These are phyloP conservation scores for Callocephalon fimbriatum DNA, from an alignment of 2,113 vertebrate genomes.

Conservation along the genomic window DNA sequence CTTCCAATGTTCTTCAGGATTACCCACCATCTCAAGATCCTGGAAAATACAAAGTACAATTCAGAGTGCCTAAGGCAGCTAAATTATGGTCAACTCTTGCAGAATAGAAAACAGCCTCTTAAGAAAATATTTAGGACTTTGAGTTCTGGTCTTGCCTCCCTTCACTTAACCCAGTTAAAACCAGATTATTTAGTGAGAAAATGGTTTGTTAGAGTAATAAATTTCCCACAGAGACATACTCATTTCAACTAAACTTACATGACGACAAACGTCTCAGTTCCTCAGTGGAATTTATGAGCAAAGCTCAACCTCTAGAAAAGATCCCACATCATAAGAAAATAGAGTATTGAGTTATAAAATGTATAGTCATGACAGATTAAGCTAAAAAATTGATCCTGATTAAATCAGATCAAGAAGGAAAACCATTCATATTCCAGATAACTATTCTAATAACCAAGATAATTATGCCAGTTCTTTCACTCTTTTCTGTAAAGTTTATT, in stretches of 20 bases:
- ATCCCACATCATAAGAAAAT: background rate
- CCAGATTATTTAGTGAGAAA: background rate
- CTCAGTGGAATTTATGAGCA: background rate
- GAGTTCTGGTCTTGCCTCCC: background rate
- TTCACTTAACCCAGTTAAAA: background rate
- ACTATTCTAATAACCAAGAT: background rate
- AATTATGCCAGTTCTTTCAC: background rate
- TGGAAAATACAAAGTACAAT: background rate
- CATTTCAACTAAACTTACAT: background rate
- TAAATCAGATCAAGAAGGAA: background rate
- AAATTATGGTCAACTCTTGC: background rate
- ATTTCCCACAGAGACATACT: background rate
- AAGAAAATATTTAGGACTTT: background rate
- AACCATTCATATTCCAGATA: background rate
- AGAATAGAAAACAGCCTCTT: background rate
- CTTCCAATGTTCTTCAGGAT: background rate
- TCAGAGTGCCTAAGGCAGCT: background rate
- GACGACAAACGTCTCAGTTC: background rate
- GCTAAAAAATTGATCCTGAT: background rate
- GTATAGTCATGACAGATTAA: background rate
- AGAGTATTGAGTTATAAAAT: background rate
- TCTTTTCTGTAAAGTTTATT: background rate
- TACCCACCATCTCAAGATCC: background rate
- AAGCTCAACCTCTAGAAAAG: background rate
- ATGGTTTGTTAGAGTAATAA: background rate